Evolutionary conservation across 2,888 invertebrate species (phyloP), one percentile per base, ranked within the genome.

Genomic region (Parnassius mnemosyne): DNA sequence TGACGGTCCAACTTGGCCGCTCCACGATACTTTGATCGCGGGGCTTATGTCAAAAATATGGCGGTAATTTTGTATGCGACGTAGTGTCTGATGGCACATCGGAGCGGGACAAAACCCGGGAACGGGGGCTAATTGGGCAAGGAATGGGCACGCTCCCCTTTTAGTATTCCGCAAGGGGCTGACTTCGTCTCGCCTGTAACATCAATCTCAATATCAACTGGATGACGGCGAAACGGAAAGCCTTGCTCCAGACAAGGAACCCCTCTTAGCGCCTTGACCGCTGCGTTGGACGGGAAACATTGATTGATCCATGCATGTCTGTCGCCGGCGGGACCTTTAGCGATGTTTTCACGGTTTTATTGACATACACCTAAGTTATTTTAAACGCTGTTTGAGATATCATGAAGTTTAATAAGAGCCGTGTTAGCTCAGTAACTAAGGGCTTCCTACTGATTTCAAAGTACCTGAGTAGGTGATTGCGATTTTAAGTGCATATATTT

Each of bases 161-260:
- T 89, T 90, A 88, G 89, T 90, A 90, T 90, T 89, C 90, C 78
- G 83, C 72, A 71, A 77, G 79, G 72, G 76, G 74, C 75, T 71
- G 77, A 71, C 73, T 77, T 74, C 74, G 72, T 72, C 78, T 78
- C 83, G 85, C 80, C 79, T 72, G 74, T 76, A 81, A 84, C 89
- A 90, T 90, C 90, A 90, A 90, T 90, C 89, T 90, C 89, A 90
- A 89, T 90, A 88, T 82, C 79, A 77, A 71, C 76, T 80, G 81
- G 83, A 85, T 89, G 90, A 89, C 90, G 87, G 81, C 76, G 73
- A 71, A 77, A 78, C 86, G 87, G 89, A 84, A 87, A 85, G 78
- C 80, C 81, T 72, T 72, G 71, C 71, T 72, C 74, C 77, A 78
- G 82, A 90, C 90, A 90, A 89, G 89, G 65, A 88, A 85, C 84